These are phyloP conservation scores for Drosophila parvula DNA, from an alignment of 1,140 invertebrate genomes.

Conservation along the genomic window DNA sequence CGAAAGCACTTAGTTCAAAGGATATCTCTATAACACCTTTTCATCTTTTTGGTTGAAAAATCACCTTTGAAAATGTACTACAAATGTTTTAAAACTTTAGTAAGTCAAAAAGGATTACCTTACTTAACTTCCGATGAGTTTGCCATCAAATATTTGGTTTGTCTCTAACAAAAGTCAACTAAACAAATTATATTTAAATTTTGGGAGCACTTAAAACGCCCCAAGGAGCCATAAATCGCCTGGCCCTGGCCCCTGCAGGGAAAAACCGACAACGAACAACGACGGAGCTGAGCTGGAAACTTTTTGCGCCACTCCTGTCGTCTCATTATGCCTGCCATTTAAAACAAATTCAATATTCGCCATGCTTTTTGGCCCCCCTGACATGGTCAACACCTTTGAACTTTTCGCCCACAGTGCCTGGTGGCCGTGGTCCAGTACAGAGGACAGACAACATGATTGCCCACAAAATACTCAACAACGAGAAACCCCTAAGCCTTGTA, in stretches of 20 bases:
- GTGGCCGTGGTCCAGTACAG: constrained; percentile 15
- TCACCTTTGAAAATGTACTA: too few species aligned
- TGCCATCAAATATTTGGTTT: constrained; percentile 15
- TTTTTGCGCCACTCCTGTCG: constrained; percentile 45
- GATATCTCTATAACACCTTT: too few species aligned
- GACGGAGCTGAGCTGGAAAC: constrained; percentile 17
- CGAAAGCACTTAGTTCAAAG: too few species aligned
- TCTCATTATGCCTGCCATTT: constrained; percentile 77
- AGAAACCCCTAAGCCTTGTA: constrained; percentile 43
- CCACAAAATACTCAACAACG: constrained; percentile 52
- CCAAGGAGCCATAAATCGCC: constrained; percentile 55
- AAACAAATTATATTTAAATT: constrained; percentile 63
- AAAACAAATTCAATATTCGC: constrained; percentile 79
- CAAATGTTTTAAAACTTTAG: not conserved
- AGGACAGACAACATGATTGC: constrained; percentile 55
- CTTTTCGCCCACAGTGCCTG: constrained; percentile 41
- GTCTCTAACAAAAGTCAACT: constrained; percentile 29
- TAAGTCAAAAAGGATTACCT: not conserved
- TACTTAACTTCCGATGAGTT: not conserved
- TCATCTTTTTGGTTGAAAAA: too few species aligned
- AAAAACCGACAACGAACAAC: constrained; percentile 15
- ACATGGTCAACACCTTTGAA: constrained; percentile 77
- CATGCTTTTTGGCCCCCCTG: constrained; percentile 48
- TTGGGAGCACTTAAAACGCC: constrained; percentile 46
- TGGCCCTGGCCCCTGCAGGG: constrained; percentile 1